A percentile compares a stretch with the other conserved stretches of the same genome.
Conservation (phyloP, 2,797 vertebrate species). For the Champsocephalus gunnari region DNA sequence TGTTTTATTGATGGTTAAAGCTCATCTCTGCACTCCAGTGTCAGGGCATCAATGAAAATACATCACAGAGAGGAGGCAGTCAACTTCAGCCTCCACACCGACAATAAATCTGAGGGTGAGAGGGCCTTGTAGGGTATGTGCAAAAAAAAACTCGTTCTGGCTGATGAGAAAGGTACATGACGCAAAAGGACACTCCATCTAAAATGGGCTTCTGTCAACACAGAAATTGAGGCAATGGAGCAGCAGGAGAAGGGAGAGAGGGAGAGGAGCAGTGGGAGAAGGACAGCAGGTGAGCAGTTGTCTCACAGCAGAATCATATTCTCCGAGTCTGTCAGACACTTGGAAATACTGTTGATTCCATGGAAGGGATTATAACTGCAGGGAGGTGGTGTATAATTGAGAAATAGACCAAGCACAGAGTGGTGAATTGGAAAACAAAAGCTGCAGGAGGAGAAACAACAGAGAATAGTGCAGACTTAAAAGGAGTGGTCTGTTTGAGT, state of each 20-base stretch:
- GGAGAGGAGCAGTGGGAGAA: conserved; percentile 63
- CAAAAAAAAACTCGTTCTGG: conserved; percentile 61
- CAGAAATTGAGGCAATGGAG: conserved; percentile 58
- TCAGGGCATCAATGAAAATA: conserved; percentile 81
- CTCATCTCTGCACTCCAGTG: conserved; percentile 76
- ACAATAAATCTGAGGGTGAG: conserved; percentile 83
- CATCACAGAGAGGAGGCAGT: conserved; percentile 78
- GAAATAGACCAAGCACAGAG: conserved; percentile 27
- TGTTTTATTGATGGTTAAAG: conserved; percentile 81
- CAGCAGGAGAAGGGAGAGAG: conserved; percentile 34
- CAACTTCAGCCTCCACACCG: conserved; percentile 77
- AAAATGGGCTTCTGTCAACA: conserved; percentile 75
- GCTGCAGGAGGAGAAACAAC: conserved; percentile 36
- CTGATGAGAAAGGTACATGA: conserved; percentile 84
- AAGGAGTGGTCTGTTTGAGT: conserved; percentile 31
- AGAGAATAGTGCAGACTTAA: conserved; percentile 11
- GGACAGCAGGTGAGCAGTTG: conserved; percentile 65
- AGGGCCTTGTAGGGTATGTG: conserved; percentile 76
- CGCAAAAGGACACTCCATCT: conserved; percentile 84
- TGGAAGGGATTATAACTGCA: conserved; percentile 46
- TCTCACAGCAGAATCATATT: conserved; percentile 62
- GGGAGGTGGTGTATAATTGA: conserved; percentile 34
- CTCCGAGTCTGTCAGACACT: conserved; percentile 55
- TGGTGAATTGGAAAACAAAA: conserved; percentile 32
- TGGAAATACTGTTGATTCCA: conserved; percentile 44